Evolutionary conservation across 2,888 invertebrate species (phyloP).

Genomic region (Auanema sp.): DNA sequence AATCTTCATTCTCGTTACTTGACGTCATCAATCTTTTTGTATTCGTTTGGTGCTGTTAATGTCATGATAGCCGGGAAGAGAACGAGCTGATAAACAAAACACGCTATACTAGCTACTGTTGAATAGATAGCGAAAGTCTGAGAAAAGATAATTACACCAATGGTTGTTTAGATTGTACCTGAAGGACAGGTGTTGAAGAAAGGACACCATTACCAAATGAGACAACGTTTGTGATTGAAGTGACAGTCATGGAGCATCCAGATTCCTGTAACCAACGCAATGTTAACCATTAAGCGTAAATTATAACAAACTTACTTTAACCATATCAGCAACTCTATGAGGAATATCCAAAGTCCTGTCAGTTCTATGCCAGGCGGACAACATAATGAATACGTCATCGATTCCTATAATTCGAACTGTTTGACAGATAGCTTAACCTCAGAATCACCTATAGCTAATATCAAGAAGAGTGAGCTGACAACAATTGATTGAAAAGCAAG

Average conservation of each 20-base stretch:
- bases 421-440: not conserved
- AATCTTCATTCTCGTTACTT: too few species aligned
- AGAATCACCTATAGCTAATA: constrained; percentile 40
- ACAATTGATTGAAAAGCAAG: constrained; percentile 51
- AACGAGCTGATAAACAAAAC: constrained; percentile 48
- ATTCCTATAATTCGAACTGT: constrained; percentile 24
- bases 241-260: constrained; percentile 53
- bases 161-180: constrained; percentile 12
- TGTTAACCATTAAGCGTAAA: constrained; percentile 2
- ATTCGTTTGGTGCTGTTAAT: constrained; percentile 42
- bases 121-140: constrained; percentile 53
- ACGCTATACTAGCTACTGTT: constrained; percentile 45
- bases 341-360: constrained; percentile 31
- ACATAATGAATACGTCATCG: constrained; percentile 52
- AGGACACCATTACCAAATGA: constrained; percentile 53
- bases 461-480: constrained; percentile 45
- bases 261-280: constrained; percentile 34
- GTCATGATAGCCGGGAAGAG: constrained; percentile 51
- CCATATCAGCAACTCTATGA: constrained; percentile 35
- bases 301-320: constrained; percentile 16
- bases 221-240: constrained; percentile 50
- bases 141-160: not conserved
- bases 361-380: constrained; percentile 48
- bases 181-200: constrained; percentile 49
- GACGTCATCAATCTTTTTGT: constrained; percentile 27